phyloP scores from a whole-genome alignment of 2,888 invertebrate genomes.

The Hypsopygia costalis region DNA sequence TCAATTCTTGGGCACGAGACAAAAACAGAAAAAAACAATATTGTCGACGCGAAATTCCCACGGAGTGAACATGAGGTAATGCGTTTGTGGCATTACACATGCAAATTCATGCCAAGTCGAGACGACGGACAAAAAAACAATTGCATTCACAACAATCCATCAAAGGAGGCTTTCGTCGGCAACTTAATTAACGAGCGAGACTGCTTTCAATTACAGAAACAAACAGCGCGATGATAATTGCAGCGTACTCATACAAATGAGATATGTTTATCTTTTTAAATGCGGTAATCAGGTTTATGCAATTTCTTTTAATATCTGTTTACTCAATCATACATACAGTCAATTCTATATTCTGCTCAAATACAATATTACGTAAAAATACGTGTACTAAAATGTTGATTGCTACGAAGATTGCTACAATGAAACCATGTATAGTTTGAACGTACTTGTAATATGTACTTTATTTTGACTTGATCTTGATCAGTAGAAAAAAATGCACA shows the following conservation, averaged over 20 bases:
- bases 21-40: slow-evolving; percentile 44
- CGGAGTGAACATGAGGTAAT: slow-evolving; percentile 50
- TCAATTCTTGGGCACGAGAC: slow-evolving; percentile 53
- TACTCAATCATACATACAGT: background rate
- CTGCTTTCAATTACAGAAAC: slow-evolving; percentile 71
- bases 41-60: slow-evolving; percentile 58
- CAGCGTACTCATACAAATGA: slow-evolving; percentile 5
- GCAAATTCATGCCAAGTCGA: slow-evolving; percentile 61
- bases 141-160: slow-evolving; percentile 64
- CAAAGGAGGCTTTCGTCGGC: slow-evolving; percentile 56
- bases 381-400: too few species aligned
- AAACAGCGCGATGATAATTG: slow-evolving; percentile 54
- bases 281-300: background rate
- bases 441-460: too few species aligned
- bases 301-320: slow-evolving; percentile 1
- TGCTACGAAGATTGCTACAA: too few species aligned
- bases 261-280: background rate
- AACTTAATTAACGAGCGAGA: slow-evolving; percentile 63
- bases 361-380: too few species aligned
- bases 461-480: too few species aligned
- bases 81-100: slow-evolving; percentile 64
- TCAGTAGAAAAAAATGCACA: too few species aligned
- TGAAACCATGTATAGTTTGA: too few species aligned
- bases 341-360: too few species aligned
- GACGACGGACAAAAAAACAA: slow-evolving; percentile 47